Evolutionary conservation across 2,888 invertebrate species (phyloP).

Genomic region (Philereme vetulata): DNA sequence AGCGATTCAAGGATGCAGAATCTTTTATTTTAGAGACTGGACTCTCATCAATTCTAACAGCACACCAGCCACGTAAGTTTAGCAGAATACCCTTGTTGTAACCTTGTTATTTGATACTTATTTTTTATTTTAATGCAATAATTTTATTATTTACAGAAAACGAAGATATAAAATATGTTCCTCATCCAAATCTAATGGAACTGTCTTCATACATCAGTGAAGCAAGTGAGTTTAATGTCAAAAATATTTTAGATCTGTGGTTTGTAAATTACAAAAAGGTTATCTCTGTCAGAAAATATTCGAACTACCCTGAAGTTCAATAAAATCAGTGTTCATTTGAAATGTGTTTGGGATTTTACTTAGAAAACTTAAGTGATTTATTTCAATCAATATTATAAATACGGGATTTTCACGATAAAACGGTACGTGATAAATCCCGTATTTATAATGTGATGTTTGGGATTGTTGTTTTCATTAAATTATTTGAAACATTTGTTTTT

Average conservation of each 20-base stretch:
- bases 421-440: too few species aligned
- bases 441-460: too few species aligned
- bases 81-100: background rate
- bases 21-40: slow-evolving; percentile 89
- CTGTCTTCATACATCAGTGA: slow-evolving; percentile 78
- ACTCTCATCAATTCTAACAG: slow-evolving; percentile 67
- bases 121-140: background rate
- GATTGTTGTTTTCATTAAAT: too few species aligned
- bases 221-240: slow-evolving; percentile 64
- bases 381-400: too few species aligned
- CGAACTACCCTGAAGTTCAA: slow-evolving; percentile 23
- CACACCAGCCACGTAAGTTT: slow-evolving; percentile 61
- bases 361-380: too few species aligned
- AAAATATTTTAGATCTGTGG: background rate
- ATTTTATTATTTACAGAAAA: slow-evolving; percentile 54
- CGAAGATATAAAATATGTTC: slow-evolving; percentile 71
- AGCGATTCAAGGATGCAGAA: slow-evolving; percentile 90
- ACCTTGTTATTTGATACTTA: background rate
- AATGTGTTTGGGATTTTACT: background rate
- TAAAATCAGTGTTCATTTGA: background rate
- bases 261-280: background rate
- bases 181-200: slow-evolving; percentile 77
- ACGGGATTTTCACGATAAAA: too few species aligned
- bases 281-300: slow-evolving; percentile 3
- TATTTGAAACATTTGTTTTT: slow-evolving; percentile 38